Evolutionary conservation across 2,113 vertebrate genomes (phyloP).

Genomic region (Empidonax alnorum): DNA sequence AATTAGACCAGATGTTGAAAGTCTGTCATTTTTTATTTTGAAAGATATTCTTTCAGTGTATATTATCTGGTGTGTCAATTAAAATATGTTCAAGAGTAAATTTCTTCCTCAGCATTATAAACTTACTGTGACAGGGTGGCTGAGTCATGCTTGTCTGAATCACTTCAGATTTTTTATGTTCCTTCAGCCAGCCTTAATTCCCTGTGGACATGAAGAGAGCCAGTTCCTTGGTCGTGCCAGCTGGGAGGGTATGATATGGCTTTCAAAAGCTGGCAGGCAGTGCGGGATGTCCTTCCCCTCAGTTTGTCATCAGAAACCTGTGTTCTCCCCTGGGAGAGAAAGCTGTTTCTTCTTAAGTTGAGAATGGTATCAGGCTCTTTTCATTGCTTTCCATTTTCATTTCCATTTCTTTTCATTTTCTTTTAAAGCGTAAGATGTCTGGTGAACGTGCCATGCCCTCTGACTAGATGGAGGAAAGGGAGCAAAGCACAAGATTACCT

Average conservation of each 20-base stretch:
- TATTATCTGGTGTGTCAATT: conserved; percentile 60
- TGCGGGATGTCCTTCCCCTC: background rate
- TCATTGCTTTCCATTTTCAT: background rate
- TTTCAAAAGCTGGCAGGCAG: conserved; percentile 40
- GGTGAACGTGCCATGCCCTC: background rate
- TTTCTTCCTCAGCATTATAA: conserved; percentile 42
- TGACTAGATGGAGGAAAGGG: background rate
- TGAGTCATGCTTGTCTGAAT: conserved; percentile 53
- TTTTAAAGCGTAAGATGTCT: background rate
- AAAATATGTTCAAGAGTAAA: conserved; percentile 57
- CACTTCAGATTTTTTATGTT: background rate
- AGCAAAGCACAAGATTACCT: background rate
- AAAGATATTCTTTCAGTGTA: conserved; percentile 31
- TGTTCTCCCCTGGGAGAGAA: background rate
- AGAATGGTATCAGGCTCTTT: background rate
- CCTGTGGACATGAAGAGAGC: background rate
- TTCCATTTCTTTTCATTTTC: background rate
- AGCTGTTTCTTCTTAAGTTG: background rate
- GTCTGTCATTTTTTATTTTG: conserved; percentile 64
- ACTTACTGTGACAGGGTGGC: conserved; percentile 20
- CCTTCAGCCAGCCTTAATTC: background rate
- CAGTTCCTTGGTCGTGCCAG: background rate
- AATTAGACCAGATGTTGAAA: conserved; percentile 61
- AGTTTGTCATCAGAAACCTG: conserved; percentile 19
- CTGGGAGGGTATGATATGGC: background rate